A percentile compares a stretch with the other conserved stretches of the same genome.
These are phyloP conservation scores for Anguilla rostrata DNA, from an alignment of 2,113 vertebrate genomes.

Conservation along the genomic window DNA sequence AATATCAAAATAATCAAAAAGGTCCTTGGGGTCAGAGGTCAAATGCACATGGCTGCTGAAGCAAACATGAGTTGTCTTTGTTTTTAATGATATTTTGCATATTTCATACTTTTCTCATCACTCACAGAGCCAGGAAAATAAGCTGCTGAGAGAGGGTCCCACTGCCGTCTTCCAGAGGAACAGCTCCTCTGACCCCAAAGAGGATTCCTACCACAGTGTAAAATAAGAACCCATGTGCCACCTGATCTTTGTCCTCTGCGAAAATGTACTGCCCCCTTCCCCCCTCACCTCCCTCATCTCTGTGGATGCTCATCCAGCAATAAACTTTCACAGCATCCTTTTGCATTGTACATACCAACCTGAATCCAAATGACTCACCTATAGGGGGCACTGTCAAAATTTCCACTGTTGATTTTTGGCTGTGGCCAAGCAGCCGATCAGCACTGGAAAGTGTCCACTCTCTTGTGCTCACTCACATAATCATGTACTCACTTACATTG, in stretches of 20 bases:
- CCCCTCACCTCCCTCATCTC: constrained; percentile 53
- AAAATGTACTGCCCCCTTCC: constrained; percentile 6
- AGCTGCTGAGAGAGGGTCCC: constrained; percentile 69
- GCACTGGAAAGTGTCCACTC: background rate
- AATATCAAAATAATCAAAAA: background rate
- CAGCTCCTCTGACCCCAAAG: constrained; percentile 79
- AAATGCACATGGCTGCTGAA: no score
- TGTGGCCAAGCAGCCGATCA: background rate
- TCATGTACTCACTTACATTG: background rate
- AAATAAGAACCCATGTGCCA: constrained; percentile 63
- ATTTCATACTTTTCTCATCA: constrained; percentile 28
- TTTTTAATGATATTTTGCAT: no score
- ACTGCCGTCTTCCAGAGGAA: constrained; percentile 64
- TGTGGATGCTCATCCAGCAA: constrained; percentile 29
- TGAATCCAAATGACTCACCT: no score
- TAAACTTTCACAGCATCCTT: background rate
- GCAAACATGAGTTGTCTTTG: no score
- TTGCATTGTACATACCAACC: no score
- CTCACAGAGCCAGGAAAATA: constrained; percentile 79
- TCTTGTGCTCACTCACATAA: no score
- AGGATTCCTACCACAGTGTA: constrained; percentile 76
- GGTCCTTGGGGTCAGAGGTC: no score
- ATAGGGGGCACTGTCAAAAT: background rate
- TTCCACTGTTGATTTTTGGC: background rate
- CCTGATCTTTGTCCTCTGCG: background rate